These are phyloP conservation scores for Argentina silus DNA, from an alignment of 2,797 vertebrate genomes.

Conservation along the genomic window DNA sequence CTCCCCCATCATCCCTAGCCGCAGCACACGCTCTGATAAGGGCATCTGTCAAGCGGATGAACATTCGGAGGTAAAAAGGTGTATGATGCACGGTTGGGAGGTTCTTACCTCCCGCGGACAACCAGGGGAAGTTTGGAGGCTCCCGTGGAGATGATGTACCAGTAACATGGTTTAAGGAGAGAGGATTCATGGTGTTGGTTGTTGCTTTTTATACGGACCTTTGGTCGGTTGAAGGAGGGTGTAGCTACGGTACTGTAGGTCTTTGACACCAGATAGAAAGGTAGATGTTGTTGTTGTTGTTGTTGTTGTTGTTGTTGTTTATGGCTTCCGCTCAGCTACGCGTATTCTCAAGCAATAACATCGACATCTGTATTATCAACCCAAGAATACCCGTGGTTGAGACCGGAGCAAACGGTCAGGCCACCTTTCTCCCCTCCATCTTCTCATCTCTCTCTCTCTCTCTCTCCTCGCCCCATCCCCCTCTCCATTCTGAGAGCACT, in stretches of 20 bases:
- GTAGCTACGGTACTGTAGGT: neutral
- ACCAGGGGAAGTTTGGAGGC: conserved; percentile 45
- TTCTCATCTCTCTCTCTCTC: conserved; percentile 41
- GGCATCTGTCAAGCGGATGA: conserved; percentile 77
- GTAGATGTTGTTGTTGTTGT: conserved; percentile 2
- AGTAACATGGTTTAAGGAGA: neutral
- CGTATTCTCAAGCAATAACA: conserved; percentile 86
- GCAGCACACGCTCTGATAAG: conserved; percentile 55
- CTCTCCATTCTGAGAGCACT: conserved; percentile 43
- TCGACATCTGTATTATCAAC: conserved; percentile 83
- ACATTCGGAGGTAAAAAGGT: conserved; percentile 74
- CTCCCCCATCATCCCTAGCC: conserved; percentile 50
- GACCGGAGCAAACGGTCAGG: conserved; percentile 71
- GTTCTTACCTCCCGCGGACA: conserved; percentile 63
- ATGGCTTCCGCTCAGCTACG: conserved; percentile 78
- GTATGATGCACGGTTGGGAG: conserved; percentile 69
- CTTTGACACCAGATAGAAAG: neutral
- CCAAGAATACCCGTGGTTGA: conserved; percentile 83
- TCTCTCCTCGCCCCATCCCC: conserved; percentile 38
- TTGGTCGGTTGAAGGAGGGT: conserved; percentile 15
- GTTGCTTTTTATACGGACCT: neutral
- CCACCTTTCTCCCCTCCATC: conserved; percentile 67
- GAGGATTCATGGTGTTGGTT: neutral
- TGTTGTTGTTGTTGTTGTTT: conserved; percentile 26
- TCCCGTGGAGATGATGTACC: conserved; percentile 20